Evolutionary conservation across 2,797 vertebrate genomes (phyloP).

Genomic region (Tympanoctomys barrerae): DNA sequence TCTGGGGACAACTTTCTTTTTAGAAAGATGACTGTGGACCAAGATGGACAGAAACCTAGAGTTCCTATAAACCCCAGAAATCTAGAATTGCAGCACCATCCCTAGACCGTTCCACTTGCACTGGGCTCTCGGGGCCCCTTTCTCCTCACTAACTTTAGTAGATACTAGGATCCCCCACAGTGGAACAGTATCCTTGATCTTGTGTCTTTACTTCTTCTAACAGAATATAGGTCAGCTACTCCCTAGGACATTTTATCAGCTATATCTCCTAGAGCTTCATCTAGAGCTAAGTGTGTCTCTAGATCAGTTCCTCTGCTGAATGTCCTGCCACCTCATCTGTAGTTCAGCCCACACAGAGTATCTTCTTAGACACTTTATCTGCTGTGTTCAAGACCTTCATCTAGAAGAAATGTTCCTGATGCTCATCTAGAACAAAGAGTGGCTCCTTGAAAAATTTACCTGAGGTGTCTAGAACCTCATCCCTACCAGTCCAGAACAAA

Average conservation of each 20-base stretch:
- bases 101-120: neutral
- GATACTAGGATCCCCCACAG: neutral
- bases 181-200: neutral
- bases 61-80: neutral
- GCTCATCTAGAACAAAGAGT: constrained; percentile 58
- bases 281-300: constrained; percentile 32
- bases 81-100: constrained; percentile 23
- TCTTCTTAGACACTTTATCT: constrained; percentile 23
- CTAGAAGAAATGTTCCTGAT: constrained; percentile 35
- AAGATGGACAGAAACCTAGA: constrained; percentile 31
- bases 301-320: constrained; percentile 8
- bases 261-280: constrained; percentile 14
- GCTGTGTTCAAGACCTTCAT: constrained; percentile 49
- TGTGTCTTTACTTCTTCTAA: neutral
- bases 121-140: neutral
- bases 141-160: neutral
- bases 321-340: constrained; percentile 8
- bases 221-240: neutral
- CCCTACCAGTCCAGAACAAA: neutral
- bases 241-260: neutral
- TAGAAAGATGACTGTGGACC: constrained; percentile 32
- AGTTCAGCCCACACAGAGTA: neutral
- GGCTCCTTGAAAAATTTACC: constrained; percentile 27
- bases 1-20: constrained; percentile 55
- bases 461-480: neutral